Base-by-base conservation (phyloP, 2,888 invertebrate species). In the Ypsolopha scabrella region DNA sequence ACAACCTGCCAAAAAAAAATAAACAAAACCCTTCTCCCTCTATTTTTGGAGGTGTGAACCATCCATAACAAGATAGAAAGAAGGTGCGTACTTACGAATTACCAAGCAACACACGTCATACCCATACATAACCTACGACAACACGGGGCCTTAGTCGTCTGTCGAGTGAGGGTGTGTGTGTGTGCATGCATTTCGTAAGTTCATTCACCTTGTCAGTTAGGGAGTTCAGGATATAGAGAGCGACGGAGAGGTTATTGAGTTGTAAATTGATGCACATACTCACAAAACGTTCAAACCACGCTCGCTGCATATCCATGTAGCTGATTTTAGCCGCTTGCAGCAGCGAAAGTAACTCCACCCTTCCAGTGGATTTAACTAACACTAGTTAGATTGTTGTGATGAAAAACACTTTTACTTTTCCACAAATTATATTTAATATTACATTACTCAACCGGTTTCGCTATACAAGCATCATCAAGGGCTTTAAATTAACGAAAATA, bases 131-230 rank as follows among this genome's bases (percentile, higher is more conserved):
- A 47, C 47, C 47, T 47, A 47, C 47, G 37, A 47, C 47, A 47
- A 47, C 46, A 44, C 24, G 24, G 24, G 2, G 46, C 35, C 8
- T 46, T 35, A 11, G 37, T 37, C 10, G 14, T 36, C 37, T 35
- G 47, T 35, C 45, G 41, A 13, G 8, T n/a, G 43, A 13, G 56
- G 52, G 56, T 59, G 57, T 54, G 65, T 62, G 59, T 59, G 69
- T 70, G 68, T 72, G 87, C 70, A 71, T 75, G 76, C 78, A 81
- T 85, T 85, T 85, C 82, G 85, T 83, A 71, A 79, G 85, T 81
- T 81, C 85, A 64, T 83, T 85, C 83, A 83, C 81, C 85, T 75
- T 71, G 70, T 70, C 73, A 81, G 83, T 85, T 85, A 77, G 85
- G 83, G 82, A 83, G 83, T 83, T 80, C 70, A 78, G 79, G 76